Percentiles rank a stretch among this genome's conserved stretches.
Conservation (phyloP, 1,140 invertebrate genomes). For the Brachionus plicatilis region DNA sequence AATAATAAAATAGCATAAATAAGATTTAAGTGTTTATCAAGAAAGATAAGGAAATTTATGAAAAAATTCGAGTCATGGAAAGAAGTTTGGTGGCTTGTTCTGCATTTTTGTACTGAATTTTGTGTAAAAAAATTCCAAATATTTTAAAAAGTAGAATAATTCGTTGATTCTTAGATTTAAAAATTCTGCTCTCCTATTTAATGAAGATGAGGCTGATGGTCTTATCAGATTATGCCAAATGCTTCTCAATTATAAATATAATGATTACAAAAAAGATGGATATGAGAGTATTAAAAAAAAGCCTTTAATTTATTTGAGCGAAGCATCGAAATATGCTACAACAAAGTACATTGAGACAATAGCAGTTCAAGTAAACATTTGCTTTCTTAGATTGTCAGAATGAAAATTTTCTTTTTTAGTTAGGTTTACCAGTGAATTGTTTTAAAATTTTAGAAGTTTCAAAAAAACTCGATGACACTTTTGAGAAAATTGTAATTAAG, state of each 20-base stretch:
- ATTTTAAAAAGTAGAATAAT: background rate
- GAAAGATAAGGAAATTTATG: too few relatives aligned
- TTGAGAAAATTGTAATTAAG: constrained; percentile 54
- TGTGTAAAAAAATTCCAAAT: too few relatives aligned
- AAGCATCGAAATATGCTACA: constrained; percentile 67
- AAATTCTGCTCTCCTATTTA: constrained; percentile 68
- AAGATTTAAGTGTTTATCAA: too few relatives aligned
- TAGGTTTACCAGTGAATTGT: constrained; percentile 71
- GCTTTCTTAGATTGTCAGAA: background rate
- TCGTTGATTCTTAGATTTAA: constrained; percentile 55
- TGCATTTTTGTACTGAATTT: too few relatives aligned
- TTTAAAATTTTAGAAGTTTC: constrained; percentile 76
- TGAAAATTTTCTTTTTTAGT: constrained; percentile 52
- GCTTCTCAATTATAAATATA: constrained; percentile 72
- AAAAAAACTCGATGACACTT: constrained; percentile 61
- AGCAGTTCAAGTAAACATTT: background rate
- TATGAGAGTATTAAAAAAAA: constrained; percentile 68
- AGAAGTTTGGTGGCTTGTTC: too few relatives aligned
- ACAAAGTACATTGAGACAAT: constrained; percentile 63
- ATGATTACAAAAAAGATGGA: constrained; percentile 72
- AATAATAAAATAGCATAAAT: too few relatives aligned
- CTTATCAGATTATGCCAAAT: constrained; percentile 69
- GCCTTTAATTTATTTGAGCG: constrained; percentile 75
- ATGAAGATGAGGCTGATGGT: constrained; percentile 71
- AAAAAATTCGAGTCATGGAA: too few relatives aligned